Percentiles rank a stretch among this genome's conserved stretches.
Conservation (phyloP, 2,888 invertebrate genomes). For the Pediacus dermestoides region DNA sequence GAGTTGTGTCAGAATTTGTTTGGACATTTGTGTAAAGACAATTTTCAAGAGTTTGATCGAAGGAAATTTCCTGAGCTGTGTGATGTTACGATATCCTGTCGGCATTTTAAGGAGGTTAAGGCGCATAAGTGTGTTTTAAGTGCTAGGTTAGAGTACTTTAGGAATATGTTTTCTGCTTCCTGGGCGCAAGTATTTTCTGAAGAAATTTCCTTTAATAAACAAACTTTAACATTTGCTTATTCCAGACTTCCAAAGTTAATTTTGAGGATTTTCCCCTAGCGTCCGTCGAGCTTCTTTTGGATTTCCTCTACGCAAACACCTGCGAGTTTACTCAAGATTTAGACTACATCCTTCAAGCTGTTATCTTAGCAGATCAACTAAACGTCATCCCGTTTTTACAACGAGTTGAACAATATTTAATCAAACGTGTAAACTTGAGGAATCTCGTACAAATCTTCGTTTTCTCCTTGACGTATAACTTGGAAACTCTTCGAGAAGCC, state of each 20-base stretch:
- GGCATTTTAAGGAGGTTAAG: slow-evolving; percentile 48
- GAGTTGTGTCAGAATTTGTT: slow-evolving; percentile 54
- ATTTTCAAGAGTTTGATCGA: slow-evolving; percentile 29
- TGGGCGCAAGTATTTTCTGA: no score
- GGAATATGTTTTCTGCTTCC: slow-evolving; percentile 74
- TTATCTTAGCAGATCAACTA: slow-evolving; percentile 77
- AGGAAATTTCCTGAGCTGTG: slow-evolving; percentile 38
- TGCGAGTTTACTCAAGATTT: slow-evolving; percentile 60
- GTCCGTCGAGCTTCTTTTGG: slow-evolving; percentile 66
- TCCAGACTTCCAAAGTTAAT: no score
- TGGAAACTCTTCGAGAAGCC: slow-evolving; percentile 64
- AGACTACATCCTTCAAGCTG: slow-evolving; percentile 68
- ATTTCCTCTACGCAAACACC: slow-evolving; percentile 73
- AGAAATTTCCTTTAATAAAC: no score
- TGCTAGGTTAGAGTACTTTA: slow-evolving; percentile 80
- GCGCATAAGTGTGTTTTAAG: slow-evolving; percentile 82
- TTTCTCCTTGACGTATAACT: slow-evolving; percentile 74
- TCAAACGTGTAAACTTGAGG: slow-evolving; percentile 65
- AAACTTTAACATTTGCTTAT: no score
- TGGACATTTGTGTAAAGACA: slow-evolving; percentile 49
- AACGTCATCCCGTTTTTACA: slow-evolving; percentile 68
- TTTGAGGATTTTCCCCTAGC: no score
- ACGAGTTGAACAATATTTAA: slow-evolving; percentile 63
- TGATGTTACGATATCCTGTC: slow-evolving; percentile 45
- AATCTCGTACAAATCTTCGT: slow-evolving; percentile 75